Conservation (phyloP, 1,140 invertebrate species). For the Drosophila burlai region DNA sequence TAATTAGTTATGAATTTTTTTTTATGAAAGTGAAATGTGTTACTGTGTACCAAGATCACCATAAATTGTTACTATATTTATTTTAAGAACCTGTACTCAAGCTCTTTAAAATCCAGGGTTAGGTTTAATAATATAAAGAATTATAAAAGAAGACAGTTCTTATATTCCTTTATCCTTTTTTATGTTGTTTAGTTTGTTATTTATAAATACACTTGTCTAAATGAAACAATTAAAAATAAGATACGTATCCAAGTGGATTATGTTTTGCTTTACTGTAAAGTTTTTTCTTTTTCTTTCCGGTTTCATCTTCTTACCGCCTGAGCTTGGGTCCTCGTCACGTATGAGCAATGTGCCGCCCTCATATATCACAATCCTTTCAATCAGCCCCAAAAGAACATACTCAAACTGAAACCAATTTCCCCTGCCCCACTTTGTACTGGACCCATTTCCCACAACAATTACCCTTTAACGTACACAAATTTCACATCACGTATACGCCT, state of each 20-base stretch:
- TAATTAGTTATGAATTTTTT: background rate
- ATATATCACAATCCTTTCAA: slow-evolving; percentile 55
- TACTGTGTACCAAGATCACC: background rate
- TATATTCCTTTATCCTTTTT: no score
- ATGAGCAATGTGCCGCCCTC: slow-evolving; percentile 2
- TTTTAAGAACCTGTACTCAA: no score
- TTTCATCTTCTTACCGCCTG: no score
- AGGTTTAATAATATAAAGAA: no score
- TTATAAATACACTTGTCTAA: background rate
- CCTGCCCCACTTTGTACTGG: slow-evolving; percentile 14
- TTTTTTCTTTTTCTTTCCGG: background rate
- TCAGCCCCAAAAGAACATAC: slow-evolving; percentile 32
- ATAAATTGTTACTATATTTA: no score
- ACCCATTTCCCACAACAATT: slow-evolving; percentile 62
- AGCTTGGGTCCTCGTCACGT: slow-evolving; percentile 29
- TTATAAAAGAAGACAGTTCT: no score
- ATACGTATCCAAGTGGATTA: background rate
- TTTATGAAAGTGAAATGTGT: background rate
- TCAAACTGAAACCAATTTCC: slow-evolving; percentile 15
- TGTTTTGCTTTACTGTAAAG: no score
- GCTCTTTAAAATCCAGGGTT: no score
- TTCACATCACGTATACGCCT: slow-evolving; percentile 60
- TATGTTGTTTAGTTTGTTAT: background rate
- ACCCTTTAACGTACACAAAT: slow-evolving; percentile 56
- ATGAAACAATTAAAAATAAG: background rate